Conservation (phyloP, 2,888 invertebrate genomes). For the Xanthorhoe spadicearia region DNA sequence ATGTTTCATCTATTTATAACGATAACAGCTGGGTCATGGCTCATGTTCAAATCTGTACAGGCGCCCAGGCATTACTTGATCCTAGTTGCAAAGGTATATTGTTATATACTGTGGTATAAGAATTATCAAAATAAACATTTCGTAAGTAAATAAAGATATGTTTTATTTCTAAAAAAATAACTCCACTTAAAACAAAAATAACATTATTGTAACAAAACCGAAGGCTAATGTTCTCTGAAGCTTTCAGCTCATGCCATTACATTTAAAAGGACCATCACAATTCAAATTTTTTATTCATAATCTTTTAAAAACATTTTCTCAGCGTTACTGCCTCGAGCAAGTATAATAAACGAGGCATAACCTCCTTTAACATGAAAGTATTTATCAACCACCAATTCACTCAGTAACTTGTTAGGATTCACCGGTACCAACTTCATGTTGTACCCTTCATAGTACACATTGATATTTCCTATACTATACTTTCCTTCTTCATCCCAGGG, state of each 20-base stretch:
- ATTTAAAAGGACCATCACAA: too few relatives aligned
- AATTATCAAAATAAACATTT: not conserved
- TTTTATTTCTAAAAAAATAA: not conserved
- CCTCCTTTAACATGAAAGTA: conserved; percentile 87
- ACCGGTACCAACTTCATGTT: conserved; percentile 86
- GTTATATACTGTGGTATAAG: not conserved
- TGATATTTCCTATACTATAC: conserved; percentile 86
- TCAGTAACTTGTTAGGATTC: conserved; percentile 56
- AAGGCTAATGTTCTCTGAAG: not conserved
- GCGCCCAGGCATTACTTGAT: too few relatives aligned
- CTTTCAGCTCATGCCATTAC: not conserved
- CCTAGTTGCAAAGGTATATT: too few relatives aligned
- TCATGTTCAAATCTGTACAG: too few relatives aligned
- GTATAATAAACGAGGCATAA: conserved; percentile 87
- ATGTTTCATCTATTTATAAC: too few relatives aligned
- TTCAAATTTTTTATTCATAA: conserved; percentile 71
- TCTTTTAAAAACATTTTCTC: conserved; percentile 85
- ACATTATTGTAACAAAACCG: not conserved
- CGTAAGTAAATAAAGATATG: conserved; percentile 1
- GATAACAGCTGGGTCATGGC: too few relatives aligned
- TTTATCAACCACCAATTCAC: conserved; percentile 53
- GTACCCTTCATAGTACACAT: conserved; percentile 90
- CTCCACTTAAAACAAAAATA: not conserved
- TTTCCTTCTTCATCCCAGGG: conserved; percentile 89
- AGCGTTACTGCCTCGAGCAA: conserved; percentile 83